Percentiles rank a stretch among this genome's conserved stretches.
Evolutionary conservation across 2,888 invertebrate genomes (phyloP).

Genomic region (Melieria omissa): DNA sequence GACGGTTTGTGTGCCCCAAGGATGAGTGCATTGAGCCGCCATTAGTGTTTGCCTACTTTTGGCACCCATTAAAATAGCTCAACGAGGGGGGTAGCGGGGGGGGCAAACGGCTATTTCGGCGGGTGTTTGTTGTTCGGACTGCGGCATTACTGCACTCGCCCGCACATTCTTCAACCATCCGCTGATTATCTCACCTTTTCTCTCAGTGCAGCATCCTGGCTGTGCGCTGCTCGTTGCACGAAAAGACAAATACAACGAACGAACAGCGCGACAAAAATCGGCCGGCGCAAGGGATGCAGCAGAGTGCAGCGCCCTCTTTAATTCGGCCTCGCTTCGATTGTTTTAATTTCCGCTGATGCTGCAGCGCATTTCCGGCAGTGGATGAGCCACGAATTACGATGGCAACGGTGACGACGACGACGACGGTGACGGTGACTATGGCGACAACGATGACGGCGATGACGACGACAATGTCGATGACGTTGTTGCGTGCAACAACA

Average conservation of each 20-base stretch:
- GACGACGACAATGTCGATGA: slow-evolving; percentile 14
- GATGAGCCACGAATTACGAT: slow-evolving; percentile 75
- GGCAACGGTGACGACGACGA: slow-evolving; percentile 1
- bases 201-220: slow-evolving; percentile 11
- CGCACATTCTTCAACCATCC: neutral
- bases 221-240: neutral
- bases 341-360: slow-evolving; percentile 53
- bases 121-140: too few relatives aligned
- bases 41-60: too few relatives aligned
- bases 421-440: slow-evolving; percentile 12
- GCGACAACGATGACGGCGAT: slow-evolving; percentile 21
- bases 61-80: too few relatives aligned
- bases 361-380: slow-evolving; percentile 46
- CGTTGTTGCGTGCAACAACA: slow-evolving; percentile 1
- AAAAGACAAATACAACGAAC: slow-evolving; percentile 5
- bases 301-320: neutral
- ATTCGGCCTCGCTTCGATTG: slow-evolving; percentile 45
- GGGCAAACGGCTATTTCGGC: too few relatives aligned
- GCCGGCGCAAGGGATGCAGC: neutral
- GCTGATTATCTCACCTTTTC: slow-evolving; percentile 15
- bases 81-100: too few relatives aligned
- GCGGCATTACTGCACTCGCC: too few relatives aligned
- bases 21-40: too few relatives aligned
- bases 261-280: slow-evolving; percentile 2
- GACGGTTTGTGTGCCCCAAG: too few relatives aligned